These are phyloP conservation scores for Cryptocheilus praepositus DNA, from an alignment of 2,888 invertebrate species.

Conservation along the genomic window DNA sequence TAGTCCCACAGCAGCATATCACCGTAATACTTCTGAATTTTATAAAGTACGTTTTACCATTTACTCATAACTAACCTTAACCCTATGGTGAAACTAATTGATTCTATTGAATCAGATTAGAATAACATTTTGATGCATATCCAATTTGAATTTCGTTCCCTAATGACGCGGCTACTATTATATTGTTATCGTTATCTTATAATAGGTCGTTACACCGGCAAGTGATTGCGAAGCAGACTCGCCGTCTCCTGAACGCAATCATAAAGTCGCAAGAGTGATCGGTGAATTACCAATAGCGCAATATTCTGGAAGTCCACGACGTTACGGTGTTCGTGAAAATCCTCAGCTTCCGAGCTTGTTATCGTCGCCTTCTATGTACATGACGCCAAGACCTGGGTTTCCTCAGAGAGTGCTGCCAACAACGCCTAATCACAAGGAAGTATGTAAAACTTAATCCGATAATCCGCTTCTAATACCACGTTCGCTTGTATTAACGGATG, in stretches of 20 bases:
- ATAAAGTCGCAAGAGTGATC: slow-evolving; percentile 81
- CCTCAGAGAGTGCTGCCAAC: slow-evolving; percentile 81
- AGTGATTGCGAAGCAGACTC: slow-evolving; percentile 70
- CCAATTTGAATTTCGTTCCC: not conserved
- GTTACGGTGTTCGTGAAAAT: slow-evolving; percentile 82
- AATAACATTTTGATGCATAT: slow-evolving; percentile 52
- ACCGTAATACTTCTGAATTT: slow-evolving; percentile 75
- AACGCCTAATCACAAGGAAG: slow-evolving; percentile 72
- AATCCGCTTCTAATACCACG: not conserved
- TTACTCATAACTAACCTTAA: too few relatives aligned
- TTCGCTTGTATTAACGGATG: slow-evolving; percentile 1
- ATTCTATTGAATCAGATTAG: too few relatives aligned
- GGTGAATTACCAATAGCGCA: slow-evolving; percentile 93
- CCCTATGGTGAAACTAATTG: too few relatives aligned
- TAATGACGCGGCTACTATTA: slow-evolving; percentile 1
- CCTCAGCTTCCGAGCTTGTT: slow-evolving; percentile 78
- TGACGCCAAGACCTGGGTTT: slow-evolving; percentile 89
- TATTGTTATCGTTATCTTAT: slow-evolving; percentile 1
- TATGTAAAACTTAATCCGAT: slow-evolving; percentile 23
- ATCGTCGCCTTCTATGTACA: slow-evolving; percentile 81
- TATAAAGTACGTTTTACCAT: slow-evolving; percentile 70
- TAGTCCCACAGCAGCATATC: slow-evolving; percentile 71
- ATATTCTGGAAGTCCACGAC: slow-evolving; percentile 92
- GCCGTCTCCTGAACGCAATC: slow-evolving; percentile 70
- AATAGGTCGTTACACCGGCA: slow-evolving; percentile 67